Base-by-base conservation (phyloP, 2,113 vertebrate species). In the Polypterus senegalus region DNA sequence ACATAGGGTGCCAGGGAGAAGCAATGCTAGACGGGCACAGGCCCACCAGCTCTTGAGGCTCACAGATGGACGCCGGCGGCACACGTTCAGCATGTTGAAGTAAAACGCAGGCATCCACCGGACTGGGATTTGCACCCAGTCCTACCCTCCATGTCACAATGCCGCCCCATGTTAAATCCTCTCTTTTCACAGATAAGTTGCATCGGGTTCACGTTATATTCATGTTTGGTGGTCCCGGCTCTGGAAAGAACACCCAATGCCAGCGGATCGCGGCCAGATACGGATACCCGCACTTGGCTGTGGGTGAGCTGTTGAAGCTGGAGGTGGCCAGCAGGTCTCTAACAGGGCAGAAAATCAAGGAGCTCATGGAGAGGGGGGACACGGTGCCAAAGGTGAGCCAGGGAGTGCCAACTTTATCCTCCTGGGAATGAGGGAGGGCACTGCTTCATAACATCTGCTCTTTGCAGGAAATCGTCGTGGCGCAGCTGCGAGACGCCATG, bases 381-480 rank as follows among this genome's bases (percentile, higher is more conserved):
- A 64, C 76, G 44, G 70, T 79, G 47, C 73, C 73, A 45, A 63
- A 56, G 43, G 74, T 76, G 61, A 76, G 71, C 49, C n/a, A n/a
- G 47, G 5, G 3, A 0, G 1, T 3, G 47, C n/a, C 47, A 53
- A 27, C 27, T 27, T 27, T 27, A 27, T 27, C 27, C 27, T 27
- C 27, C 27, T 27, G 27, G 27, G 27, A 27, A 27, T 27, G 27
- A 27, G 27, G 27, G 27, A 27, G 27, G 27, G 27, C 27, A 27
- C 27, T 27, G 27, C 27, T 27, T 27, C 27, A 27, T 27, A 27
- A 27, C 27, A 2, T 27, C 27, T 27, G 27, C 27, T 27, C 27
- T 27, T 27, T 47, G 10, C 57, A 75, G 76, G 71, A 65, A 45
- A 46, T 69, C 54, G 52, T 74, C 51, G 47, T 74, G 1, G 67